Evolutionary conservation across 2,888 invertebrate species (phyloP).

Genomic region (Leucozona laternaria): DNA sequence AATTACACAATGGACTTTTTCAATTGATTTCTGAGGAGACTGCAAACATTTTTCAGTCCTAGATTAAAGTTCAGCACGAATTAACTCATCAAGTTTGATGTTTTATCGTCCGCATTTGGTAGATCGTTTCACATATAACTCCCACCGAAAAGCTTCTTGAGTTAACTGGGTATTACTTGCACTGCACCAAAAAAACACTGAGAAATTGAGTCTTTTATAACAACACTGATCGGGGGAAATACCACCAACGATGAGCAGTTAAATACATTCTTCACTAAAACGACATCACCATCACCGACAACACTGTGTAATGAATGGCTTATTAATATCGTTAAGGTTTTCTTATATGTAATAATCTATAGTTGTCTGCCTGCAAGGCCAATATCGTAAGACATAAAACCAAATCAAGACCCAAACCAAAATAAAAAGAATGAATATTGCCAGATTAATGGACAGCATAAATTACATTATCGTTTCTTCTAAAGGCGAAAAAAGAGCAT

Average conservation of each 20-base stretch:
- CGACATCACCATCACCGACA: constrained; percentile 62
- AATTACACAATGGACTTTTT: too few species aligned
- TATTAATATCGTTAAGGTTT: constrained; percentile 81
- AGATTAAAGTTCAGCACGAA: too few species aligned
- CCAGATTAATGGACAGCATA: constrained; percentile 84
- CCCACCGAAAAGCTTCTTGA: too few species aligned
- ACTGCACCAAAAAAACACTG: too few species aligned
- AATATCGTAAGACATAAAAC: constrained; percentile 15
- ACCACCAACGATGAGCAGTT: constrained; percentile 64
- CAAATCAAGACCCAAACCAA: not conserved
- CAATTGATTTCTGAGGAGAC: too few species aligned
- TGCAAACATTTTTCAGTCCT: too few species aligned
- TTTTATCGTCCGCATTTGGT: too few species aligned
- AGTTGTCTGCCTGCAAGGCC: constrained; percentile 2
- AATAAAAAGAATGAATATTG: constrained; percentile 82
- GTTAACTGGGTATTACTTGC: too few species aligned
- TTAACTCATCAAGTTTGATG: too few species aligned
- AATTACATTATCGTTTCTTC: constrained; percentile 84
- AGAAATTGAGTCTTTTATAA: not conserved
- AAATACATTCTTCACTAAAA: constrained; percentile 35
- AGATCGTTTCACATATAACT: too few species aligned
- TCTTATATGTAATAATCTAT: constrained; percentile 4
- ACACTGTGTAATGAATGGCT: constrained; percentile 82
- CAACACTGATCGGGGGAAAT: not conserved
- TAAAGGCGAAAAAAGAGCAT: constrained; percentile 52